Evolutionary conservation across 2,888 invertebrate species (phyloP).

Genomic region (Andrena fulva): DNA sequence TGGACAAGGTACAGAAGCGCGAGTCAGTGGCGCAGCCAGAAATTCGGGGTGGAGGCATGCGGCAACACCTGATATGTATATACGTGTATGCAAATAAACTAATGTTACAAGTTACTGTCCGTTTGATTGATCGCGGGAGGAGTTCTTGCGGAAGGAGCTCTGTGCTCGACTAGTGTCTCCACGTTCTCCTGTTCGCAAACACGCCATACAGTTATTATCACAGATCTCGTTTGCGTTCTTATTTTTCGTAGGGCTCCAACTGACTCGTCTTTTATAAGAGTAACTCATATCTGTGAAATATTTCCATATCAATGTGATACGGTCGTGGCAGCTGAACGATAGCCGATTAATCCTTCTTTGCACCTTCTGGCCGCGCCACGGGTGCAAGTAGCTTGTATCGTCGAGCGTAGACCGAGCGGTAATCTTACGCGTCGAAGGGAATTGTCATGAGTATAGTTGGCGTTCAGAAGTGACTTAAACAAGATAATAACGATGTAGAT

Average conservation of each 20-base stretch:
- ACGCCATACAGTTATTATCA: background rate
- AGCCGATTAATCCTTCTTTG: background rate
- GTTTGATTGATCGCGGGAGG: background rate
- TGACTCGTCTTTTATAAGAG: background rate
- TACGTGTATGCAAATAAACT: conserved; percentile 33
- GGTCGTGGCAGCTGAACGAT: background rate
- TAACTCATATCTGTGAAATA: conserved; percentile 23
- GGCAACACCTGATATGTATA: conserved; percentile 23
- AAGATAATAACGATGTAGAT: conserved; percentile 30
- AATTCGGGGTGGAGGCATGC: conserved; percentile 10
- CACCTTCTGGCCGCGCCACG: conserved; percentile 31
- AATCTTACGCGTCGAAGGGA: conserved; percentile 32
- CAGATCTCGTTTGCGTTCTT: background rate
- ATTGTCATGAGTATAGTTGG: conserved; percentile 36
- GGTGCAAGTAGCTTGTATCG: conserved; percentile 9
- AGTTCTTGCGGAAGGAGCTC: no score
- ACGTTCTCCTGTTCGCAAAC: background rate
- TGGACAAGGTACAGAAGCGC: conserved; percentile 26
- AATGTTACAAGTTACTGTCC: conserved; percentile 17
- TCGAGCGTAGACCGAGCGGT: conserved; percentile 16
- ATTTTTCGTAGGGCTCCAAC: background rate
- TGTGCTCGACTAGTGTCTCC: background rate
- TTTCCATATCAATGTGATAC: conserved; percentile 22
- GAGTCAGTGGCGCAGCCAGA: conserved; percentile 50
- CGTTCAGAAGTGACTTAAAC: conserved; percentile 46